phyloP scores from a whole-genome alignment of 2,113 vertebrate genomes.

The Gopherus flavomarginatus region DNA sequence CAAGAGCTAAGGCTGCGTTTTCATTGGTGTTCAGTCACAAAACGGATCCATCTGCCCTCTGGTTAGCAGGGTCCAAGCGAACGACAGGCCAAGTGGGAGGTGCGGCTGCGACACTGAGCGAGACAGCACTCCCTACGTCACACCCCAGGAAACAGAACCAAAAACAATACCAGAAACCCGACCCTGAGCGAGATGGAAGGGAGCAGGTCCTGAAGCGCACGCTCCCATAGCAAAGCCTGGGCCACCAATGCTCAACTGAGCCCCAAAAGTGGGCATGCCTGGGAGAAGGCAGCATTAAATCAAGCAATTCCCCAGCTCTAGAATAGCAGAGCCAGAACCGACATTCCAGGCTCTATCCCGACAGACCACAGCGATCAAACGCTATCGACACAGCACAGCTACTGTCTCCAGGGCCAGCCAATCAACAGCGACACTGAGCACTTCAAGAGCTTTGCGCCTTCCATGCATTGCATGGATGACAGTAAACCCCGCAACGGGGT shows the following conservation, averaged over 20 bases:
- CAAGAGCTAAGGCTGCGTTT: neutral
- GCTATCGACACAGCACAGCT: neutral
- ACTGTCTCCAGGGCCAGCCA: neutral
- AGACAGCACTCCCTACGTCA: too few species aligned
- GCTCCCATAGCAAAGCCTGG: neutral
- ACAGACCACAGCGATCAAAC: neutral
- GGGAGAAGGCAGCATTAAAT: too few species aligned
- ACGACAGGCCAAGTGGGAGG: neutral
- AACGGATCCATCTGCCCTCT: neutral
- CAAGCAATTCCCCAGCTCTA: too few species aligned
- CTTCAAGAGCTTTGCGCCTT: neutral
- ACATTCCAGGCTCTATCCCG: neutral
- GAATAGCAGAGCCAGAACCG: neutral
- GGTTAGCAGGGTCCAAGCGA: too few species aligned
- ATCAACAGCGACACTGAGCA: neutral
- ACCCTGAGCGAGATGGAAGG: too few species aligned
- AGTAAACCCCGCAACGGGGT: neutral
- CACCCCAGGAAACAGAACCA: neutral
- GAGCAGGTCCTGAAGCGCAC: neutral
- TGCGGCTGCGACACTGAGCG: neutral
- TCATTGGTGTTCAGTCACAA: neutral
- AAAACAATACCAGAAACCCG: neutral
- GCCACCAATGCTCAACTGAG: neutral
- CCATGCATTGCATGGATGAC: neutral
- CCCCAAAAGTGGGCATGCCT: neutral